These are phyloP conservation scores for Dicycla oo DNA, from an alignment of 2,888 invertebrate genomes.

Conservation along the genomic window DNA sequence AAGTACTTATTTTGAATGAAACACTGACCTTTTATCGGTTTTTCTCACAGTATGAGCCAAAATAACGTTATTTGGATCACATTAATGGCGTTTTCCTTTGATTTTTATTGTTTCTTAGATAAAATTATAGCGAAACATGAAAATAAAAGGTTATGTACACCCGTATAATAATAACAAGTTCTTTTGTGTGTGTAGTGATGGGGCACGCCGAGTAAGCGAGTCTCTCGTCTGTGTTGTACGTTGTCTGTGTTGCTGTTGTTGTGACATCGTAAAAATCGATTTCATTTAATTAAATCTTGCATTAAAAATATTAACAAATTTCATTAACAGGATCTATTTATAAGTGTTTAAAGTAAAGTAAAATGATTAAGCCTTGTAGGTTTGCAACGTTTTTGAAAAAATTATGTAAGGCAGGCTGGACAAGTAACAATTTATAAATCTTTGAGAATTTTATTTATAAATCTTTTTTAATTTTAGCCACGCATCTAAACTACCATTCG, in stretches of 20 bases:
- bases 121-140: slow-evolving; percentile 83
- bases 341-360: neutral
- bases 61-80: slow-evolving; percentile 65
- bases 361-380: neutral
- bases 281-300: neutral
- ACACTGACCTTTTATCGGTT: slow-evolving; percentile 77
- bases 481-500: neutral
- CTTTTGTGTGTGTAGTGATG: slow-evolving; percentile 68
- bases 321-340: neutral
- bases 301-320: neutral
- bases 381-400: neutral
- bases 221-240: neutral
- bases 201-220: slow-evolving; percentile 9
- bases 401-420: too few species aligned
- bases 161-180: slow-evolving; percentile 87
- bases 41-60: slow-evolving; percentile 62
- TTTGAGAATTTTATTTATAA: neutral
- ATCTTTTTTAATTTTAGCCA: neutral
- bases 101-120: slow-evolving; percentile 75
- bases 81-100: slow-evolving; percentile 69
- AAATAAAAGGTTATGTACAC: slow-evolving; percentile 83
- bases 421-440: neutral
- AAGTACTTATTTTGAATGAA: slow-evolving; percentile 82
- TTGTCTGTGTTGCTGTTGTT: too few species aligned
- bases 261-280: slow-evolving; percentile 20